A percentile compares a stretch with the other conserved stretches of the same genome.
phyloP scores from a whole-genome alignment of 2,888 invertebrate genomes.

The Sepioteuthis lessoniana region DNA sequence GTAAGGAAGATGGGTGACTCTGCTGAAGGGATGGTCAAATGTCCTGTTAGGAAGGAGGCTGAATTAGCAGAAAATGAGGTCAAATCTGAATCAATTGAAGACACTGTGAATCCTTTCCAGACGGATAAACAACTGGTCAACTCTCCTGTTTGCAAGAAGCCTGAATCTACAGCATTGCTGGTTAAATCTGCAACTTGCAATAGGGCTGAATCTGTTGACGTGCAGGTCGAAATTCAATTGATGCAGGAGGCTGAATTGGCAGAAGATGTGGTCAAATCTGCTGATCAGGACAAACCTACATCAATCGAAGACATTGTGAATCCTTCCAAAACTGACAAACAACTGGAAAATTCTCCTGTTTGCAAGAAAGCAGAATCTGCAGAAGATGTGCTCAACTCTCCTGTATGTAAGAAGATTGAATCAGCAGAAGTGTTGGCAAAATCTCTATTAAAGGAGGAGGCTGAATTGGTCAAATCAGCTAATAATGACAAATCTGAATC shows the following conservation, averaged over 20 bases:
- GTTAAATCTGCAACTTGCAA: not conserved
- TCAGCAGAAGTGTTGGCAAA: too few relatives aligned
- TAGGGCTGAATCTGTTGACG: not conserved
- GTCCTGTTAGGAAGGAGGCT: not conserved
- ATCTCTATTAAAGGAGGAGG: too few relatives aligned
- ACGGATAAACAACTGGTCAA: not conserved
- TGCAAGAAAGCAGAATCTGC: not conserved
- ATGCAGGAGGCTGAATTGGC: too few relatives aligned
- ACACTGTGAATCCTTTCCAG: not conserved
- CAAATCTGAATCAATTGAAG: not conserved
- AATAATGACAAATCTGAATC: too few relatives aligned
- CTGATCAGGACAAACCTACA: not conserved
- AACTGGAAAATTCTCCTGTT: not conserved
- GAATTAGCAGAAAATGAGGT: not conserved
- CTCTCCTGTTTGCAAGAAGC: not conserved
- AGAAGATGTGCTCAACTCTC: not conserved
- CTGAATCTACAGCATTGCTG: not conserved
- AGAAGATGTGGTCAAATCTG: not conserved
- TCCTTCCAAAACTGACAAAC: not conserved
- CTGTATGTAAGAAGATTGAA: not conserved
- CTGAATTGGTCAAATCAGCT: too few relatives aligned
- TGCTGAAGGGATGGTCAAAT: too few relatives aligned
- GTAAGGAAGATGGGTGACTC: not conserved
- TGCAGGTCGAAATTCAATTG: too few relatives aligned
- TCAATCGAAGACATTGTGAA: not conserved